These are phyloP conservation scores for Popillia japonica DNA, from an alignment of 1,140 invertebrate species.

Conservation along the genomic window DNA sequence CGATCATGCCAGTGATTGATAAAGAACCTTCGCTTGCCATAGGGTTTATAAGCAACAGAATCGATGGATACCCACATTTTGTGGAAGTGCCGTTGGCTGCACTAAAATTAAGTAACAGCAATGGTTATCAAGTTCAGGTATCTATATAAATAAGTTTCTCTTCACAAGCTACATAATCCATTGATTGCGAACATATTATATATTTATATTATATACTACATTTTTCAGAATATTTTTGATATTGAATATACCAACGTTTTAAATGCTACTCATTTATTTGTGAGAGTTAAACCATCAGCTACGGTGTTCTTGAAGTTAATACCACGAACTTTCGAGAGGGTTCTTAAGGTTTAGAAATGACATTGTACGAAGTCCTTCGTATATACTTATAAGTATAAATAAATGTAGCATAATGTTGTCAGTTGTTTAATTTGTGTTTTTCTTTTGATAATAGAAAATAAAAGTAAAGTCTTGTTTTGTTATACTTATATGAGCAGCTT, in stretches of 20 bases:
- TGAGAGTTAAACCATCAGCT: constrained; percentile 42
- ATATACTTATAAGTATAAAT: not conserved
- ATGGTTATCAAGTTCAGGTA: constrained; percentile 64
- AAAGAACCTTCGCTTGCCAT: constrained; percentile 63
- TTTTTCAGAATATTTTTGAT: constrained; percentile 48
- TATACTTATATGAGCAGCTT: too few relatives aligned
- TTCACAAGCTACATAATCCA: not conserved
- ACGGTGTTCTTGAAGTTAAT: constrained; percentile 29
- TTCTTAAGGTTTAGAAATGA: not conserved
- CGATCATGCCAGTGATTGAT: constrained; percentile 59
- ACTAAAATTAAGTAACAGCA: constrained; percentile 60
- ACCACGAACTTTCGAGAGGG: not conserved
- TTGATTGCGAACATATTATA: not conserved
- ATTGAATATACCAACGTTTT: constrained; percentile 30
- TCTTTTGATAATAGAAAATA: not conserved
- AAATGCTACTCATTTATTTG: constrained; percentile 35
- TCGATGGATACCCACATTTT: constrained; percentile 68
- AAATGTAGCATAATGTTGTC: not conserved
- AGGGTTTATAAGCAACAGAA: constrained; percentile 66
- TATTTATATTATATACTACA: constrained; percentile 16
- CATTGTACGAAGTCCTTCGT: not conserved
- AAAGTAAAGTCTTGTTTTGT: not conserved
- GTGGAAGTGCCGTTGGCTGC: constrained; percentile 65
- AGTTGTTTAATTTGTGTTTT: not conserved
- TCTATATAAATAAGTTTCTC: constrained; percentile 7